Evolutionary conservation across 1,140 invertebrate species (phyloP).

Genomic region (Hydropsyche tenuis): DNA sequence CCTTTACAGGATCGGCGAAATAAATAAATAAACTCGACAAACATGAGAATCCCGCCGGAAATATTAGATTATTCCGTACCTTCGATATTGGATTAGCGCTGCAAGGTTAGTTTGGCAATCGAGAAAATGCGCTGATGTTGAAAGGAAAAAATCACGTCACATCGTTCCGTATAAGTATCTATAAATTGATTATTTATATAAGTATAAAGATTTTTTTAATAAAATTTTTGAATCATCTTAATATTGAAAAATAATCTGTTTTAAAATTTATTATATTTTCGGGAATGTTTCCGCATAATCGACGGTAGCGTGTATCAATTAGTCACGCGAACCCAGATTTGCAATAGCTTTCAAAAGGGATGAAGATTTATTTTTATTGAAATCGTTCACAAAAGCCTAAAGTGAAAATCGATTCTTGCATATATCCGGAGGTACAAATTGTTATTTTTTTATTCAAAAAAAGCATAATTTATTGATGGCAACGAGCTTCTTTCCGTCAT

Average conservation of each 20-base stretch:
- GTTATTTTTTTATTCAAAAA: no score
- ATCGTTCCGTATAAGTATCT: no score
- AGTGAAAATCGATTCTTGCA: not conserved
- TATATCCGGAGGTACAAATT: not conserved
- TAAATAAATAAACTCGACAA: constrained; percentile 24
- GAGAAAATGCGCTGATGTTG: constrained; percentile 7
- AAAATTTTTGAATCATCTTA: no score
- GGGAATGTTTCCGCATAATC: constrained; percentile 33
- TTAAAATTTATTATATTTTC: no score
- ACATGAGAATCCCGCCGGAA: constrained; percentile 33
- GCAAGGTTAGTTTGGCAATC: constrained; percentile 7
- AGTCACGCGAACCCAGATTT: constrained; percentile 30
- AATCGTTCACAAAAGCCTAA: no score
- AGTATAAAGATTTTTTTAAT: no score
- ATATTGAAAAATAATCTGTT: no score
- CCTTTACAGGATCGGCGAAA: constrained; percentile 16
- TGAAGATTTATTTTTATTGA: no score
- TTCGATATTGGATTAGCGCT: constrained; percentile 35
- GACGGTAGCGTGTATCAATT: constrained; percentile 31
- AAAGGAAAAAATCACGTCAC: not conserved
- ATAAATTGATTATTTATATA: no score
- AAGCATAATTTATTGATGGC: not conserved
- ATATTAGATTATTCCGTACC: constrained; percentile 38
- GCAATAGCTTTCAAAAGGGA: not conserved
- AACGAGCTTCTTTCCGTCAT: not conserved